phyloP scores from a whole-genome alignment of 2,797 vertebrate species.

The Mus spretus region DNA sequence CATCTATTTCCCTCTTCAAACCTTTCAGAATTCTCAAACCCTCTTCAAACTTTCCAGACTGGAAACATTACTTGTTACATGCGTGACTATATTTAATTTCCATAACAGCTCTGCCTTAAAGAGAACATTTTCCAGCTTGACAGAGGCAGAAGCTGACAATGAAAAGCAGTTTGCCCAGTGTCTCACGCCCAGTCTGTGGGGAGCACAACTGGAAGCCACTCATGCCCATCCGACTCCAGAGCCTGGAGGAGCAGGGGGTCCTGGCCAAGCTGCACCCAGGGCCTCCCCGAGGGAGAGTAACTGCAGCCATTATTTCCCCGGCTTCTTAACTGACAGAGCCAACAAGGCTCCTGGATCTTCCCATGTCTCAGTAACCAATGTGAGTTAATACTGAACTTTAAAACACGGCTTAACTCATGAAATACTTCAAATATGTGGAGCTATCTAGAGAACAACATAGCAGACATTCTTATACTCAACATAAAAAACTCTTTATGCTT shows the following conservation, averaged over 20 bases:
- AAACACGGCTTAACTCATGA: neutral
- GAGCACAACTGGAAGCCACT: neutral
- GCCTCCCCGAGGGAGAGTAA: neutral
- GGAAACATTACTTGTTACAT: neutral
- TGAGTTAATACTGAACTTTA: neutral
- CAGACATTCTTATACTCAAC: conserved; percentile 11
- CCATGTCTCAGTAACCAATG: neutral
- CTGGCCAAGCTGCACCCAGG: too few species aligned
- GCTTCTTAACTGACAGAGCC: neutral
- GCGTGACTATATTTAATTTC: neutral
- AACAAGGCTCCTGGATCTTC: neutral
- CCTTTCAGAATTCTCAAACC: neutral
- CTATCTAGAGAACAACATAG: conserved; percentile 28
- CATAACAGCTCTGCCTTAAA: neutral
- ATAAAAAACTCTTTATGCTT: neutral
- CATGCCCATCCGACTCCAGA: neutral
- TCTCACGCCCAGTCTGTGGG: neutral
- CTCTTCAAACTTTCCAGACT: neutral
- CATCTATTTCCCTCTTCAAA: conserved; percentile 37
- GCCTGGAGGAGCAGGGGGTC: neutral
- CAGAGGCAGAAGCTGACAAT: neutral
- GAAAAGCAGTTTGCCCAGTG: neutral
- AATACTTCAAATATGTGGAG: conserved; percentile 18
- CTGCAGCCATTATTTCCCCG: neutral
- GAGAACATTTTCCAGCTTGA: neutral